Conservation (phyloP, 2,797 vertebrate species). For the Forpus xanthops region DNA sequence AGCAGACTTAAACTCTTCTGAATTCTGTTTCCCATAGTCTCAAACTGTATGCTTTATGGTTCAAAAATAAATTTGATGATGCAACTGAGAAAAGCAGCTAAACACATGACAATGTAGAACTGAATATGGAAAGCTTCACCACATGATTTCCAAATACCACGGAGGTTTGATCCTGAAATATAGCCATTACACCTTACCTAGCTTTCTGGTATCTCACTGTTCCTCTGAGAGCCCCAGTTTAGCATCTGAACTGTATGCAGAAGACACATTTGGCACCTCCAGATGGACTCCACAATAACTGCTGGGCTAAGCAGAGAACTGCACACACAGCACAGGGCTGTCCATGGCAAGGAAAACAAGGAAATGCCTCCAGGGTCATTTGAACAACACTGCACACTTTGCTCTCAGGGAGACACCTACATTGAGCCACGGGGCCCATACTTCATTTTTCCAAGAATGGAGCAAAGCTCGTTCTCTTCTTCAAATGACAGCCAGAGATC, state of each 20-base stretch:
- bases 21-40: not conserved
- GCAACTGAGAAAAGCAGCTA: not conserved
- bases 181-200: not conserved
- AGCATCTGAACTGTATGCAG: fast-evolving
- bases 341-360: not conserved
- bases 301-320: not conserved
- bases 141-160: not conserved
- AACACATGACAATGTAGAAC: not conserved
- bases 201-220: not conserved
- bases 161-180: not conserved
- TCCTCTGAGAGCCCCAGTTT: not conserved
- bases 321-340: not conserved
- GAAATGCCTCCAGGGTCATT: not conserved
- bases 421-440: not conserved
- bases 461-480: not conserved
- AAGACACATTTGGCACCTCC: not conserved
- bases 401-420: not conserved
- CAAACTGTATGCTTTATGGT: not conserved
- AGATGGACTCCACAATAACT: not conserved
- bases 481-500: not conserved
- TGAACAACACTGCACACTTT: fast-evolving
- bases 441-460: not conserved
- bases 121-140: not conserved
- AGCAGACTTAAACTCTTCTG: not conserved
- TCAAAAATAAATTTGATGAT: not conserved